Percentiles rank a stretch among this genome's conserved stretches.
Evolutionary conservation across 2,888 invertebrate genomes (phyloP).

Genomic region (Campaea margaritaria): DNA sequence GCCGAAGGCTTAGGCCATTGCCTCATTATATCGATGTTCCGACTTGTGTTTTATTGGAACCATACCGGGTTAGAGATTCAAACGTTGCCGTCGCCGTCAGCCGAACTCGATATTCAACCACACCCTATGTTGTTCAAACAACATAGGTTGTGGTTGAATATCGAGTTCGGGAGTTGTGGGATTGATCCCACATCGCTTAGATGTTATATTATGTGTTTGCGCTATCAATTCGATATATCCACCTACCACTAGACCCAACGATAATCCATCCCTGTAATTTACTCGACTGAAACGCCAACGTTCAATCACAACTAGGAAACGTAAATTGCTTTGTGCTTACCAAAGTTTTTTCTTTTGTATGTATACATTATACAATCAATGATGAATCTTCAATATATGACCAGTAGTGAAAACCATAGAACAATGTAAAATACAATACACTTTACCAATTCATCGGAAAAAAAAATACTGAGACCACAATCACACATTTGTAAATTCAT

Average conservation of each 20-base stretch:
- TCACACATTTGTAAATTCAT: conserved; percentile 66
- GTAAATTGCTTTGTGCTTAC: neutral
- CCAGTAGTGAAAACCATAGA: no score
- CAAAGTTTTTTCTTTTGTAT: neutral
- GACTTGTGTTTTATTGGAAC: conserved; percentile 16
- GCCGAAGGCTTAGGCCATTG: conserved; percentile 16
- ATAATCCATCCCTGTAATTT: no score
- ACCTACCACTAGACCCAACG: no score
- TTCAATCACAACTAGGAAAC: neutral
- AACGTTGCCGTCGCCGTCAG: neutral
- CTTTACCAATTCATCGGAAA: neutral
- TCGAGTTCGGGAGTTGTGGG: no score
- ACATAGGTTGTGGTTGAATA: no score
- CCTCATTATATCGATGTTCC: conserved; percentile 29
- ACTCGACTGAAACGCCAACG: no score
- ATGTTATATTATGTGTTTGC: neutral
- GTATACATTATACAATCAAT: neutral
- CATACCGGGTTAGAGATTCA: conserved; percentile 6
- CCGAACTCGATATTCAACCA: neutral
- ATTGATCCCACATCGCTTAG: no score
- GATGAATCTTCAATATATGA: no score
- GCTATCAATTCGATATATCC: neutral
- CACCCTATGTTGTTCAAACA: neutral
- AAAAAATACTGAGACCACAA: conserved; percentile 31
- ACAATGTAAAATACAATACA: no score